phyloP scores from a whole-genome alignment of 2,113 vertebrate genomes.

The Rhinopomastus cyanomelas region DNA sequence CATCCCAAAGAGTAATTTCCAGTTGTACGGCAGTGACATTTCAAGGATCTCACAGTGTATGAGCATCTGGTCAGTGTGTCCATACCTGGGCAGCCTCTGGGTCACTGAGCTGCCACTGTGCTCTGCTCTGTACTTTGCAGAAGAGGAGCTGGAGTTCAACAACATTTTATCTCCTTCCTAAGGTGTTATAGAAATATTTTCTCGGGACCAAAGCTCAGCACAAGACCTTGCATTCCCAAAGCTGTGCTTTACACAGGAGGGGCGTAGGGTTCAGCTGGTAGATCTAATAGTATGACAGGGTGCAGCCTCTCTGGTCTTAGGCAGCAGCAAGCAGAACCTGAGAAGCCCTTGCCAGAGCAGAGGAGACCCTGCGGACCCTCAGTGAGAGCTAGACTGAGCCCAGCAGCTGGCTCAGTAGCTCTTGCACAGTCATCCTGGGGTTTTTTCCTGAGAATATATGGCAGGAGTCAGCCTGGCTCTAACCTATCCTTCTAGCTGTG shows the following conservation, averaged over 20 bases:
- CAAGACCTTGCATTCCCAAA: background rate
- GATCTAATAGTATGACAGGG: background rate
- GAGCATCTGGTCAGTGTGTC: background rate
- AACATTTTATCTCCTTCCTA: background rate
- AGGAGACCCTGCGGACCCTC: background rate
- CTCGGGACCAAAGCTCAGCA: background rate
- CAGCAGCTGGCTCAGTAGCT: background rate
- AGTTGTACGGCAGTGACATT: background rate
- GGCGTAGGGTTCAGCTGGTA: background rate
- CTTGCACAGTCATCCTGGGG: background rate
- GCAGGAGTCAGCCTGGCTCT: background rate
- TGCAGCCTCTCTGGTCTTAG: fast-evolving
- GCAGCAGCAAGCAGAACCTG: background rate
- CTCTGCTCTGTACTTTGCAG: background rate
- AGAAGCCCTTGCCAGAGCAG: fast-evolving
- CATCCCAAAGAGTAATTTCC: background rate
- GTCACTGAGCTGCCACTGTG: background rate
- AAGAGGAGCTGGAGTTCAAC: background rate
- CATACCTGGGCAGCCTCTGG: background rate
- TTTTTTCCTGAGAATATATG: background rate
- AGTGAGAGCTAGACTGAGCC: background rate
- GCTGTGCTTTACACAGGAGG: background rate
- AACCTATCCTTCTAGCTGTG: background rate
- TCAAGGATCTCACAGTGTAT: background rate
- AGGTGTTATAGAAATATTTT: background rate